A percentile compares a stretch with the other conserved stretches of the same genome.
These are phyloP conservation scores for Megaceryle maxima DNA, from an alignment of 2,113 vertebrate genomes.

Conservation along the genomic window DNA sequence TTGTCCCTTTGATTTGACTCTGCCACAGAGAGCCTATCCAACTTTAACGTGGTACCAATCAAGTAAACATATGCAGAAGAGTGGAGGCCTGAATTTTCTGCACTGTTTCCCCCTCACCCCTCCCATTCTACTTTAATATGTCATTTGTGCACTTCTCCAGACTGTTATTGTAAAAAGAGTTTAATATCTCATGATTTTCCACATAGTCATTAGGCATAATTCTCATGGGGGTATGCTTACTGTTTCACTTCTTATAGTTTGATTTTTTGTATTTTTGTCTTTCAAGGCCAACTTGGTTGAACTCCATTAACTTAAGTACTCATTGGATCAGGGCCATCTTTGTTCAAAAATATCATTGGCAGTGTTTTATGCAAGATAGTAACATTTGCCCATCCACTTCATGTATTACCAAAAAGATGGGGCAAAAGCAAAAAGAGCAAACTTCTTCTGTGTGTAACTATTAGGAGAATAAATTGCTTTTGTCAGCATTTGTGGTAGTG, in stretches of 20 bases:
- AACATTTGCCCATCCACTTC: too few relatives aligned
- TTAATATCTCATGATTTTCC: not conserved
- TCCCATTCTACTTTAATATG: accelerated
- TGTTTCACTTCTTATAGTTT: not conserved
- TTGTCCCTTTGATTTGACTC: not conserved
- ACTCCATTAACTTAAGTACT: not conserved
- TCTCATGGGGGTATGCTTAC: not conserved
- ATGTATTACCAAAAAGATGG: too few relatives aligned
- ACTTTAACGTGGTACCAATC: not conserved
- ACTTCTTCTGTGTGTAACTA: not conserved
- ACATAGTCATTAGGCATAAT: not conserved
- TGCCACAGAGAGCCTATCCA: not conserved
- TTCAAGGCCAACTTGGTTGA: not conserved
- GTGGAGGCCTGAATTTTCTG: not conserved
- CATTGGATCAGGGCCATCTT: not conserved
- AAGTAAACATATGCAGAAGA: not conserved
- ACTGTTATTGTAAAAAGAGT: not conserved
- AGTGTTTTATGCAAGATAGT: not conserved
- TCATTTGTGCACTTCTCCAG: not conserved
- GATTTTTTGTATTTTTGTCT: not conserved
- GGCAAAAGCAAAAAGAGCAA: not conserved
- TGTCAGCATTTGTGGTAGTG: not conserved
- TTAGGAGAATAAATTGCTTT: not conserved
- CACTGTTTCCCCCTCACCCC: too few relatives aligned
- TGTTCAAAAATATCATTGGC: not conserved